phyloP scores from a whole-genome alignment of 1,140 invertebrate species.

The Drosophila parvula region DNA sequence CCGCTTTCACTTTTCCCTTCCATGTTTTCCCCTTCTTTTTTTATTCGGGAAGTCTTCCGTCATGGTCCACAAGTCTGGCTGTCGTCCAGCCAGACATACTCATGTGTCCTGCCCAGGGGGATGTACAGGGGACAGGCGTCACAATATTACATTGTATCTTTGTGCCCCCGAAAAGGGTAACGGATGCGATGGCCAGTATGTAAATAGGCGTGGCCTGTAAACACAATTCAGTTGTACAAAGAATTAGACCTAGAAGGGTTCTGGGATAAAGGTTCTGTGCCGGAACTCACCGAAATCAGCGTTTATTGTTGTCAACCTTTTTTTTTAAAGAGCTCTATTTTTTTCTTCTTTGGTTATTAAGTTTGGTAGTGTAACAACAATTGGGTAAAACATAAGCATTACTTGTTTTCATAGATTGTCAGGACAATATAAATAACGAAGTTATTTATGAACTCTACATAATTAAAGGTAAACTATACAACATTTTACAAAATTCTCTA shows the following conservation, averaged over 20 bases:
- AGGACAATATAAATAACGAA: neutral
- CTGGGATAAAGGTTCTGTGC: neutral
- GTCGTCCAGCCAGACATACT: conserved; percentile 47
- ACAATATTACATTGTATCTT: conserved; percentile 37
- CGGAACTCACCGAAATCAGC: conserved; percentile 11
- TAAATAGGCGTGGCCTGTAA: conserved; percentile 41
- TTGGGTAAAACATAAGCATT: neutral
- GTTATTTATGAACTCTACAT: neutral
- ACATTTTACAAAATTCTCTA: neutral
- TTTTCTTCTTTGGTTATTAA: neutral
- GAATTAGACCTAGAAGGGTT: conserved; percentile 41
- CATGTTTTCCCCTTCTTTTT: conserved; percentile 2
- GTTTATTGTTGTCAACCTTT: conserved; percentile 29
- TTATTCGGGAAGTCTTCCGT: conserved; percentile 18
- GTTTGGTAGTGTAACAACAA: neutral
- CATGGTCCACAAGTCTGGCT: conserved; percentile 50
- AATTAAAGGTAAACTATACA: neutral
- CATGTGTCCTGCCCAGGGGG: conserved; percentile 26
- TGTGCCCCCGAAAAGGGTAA: neutral
- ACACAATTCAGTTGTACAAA: conserved; percentile 53
- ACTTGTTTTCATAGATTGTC: neutral
- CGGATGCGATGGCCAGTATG: conserved; percentile 22
- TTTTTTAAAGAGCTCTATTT: neutral
- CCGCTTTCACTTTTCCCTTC: conserved; percentile 41
- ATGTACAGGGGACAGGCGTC: conserved; percentile 17